Evolutionary conservation across 2,888 invertebrate species (phyloP), one percentile per base, ranked within the genome.

Genomic region (Cerastis rubricosa): DNA sequence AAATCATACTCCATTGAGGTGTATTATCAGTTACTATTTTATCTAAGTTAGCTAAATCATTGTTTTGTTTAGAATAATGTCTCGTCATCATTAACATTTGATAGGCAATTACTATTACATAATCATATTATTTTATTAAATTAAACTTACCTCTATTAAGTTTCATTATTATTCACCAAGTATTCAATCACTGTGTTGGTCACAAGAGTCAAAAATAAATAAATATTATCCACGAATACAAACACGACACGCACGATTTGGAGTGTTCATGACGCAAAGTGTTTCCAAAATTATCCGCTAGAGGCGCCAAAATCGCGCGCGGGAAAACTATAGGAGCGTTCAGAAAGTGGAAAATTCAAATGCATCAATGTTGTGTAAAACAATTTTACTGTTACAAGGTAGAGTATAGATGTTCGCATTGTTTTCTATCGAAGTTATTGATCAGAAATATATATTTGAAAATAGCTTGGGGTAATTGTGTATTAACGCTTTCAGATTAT

Each of bases 71-170:
- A 81, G 73, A 85, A 88, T 86, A 84, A 85, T 89, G 89, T 88
- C 88, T 91, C 88, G 91, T 92, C 90, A 92, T 89, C 89, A 91
- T 74, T 81, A 83, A 51, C 80, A 83, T 80, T 87, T 87, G 81
- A 61, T 72, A 87, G 76, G 81, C 74, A 77, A 87, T 89, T 89
- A 87, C 83, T 89, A 90, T 96, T 95, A 96, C 93, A 96, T 96
- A 96, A 96, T 89, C 91, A 85, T 76, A 79, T 76, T 81, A 78
- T 88, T 76, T 80, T 81, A 82, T 81, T 57, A 35, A 76, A 78
- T 65, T 78, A 72, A 87, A 90, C 95, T 95, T 93, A 96, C 96
- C 95, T 93, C 90, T 70, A 85, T 73, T 81, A 79, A 76, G 65
- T 88, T 78, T 87, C 85, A 89, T 88, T 85, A 87, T 83, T 87